Evolutionary conservation across 2,113 vertebrate species (phyloP).

Genomic region (Syngnathoides biaculeatus): DNA sequence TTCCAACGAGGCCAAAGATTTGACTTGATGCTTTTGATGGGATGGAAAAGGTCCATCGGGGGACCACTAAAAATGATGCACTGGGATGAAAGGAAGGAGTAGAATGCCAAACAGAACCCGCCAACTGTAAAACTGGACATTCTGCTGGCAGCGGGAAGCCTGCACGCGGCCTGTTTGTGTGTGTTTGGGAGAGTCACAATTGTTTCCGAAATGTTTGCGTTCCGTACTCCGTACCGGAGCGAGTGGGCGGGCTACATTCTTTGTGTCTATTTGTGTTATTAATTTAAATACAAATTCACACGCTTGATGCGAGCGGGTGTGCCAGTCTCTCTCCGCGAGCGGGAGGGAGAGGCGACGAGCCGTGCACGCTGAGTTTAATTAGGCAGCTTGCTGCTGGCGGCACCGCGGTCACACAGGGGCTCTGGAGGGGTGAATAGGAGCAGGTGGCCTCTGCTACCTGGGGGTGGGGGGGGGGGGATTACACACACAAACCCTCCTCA

Average conservation of each 20-base stretch:
- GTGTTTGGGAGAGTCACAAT: constrained; percentile 30
- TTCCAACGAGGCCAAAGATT: background rate
- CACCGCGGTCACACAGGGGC: constrained; percentile 51
- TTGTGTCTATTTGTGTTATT: constrained; percentile 51
- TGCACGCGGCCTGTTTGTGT: constrained; percentile 26
- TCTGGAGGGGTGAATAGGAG: constrained; percentile 54
- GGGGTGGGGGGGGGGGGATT: constrained; percentile 29
- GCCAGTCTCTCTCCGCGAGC: constrained; percentile 52
- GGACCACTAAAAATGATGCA: constrained; percentile 38
- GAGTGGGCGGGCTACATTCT: constrained; percentile 47
- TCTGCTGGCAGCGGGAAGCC: constrained; percentile 55
- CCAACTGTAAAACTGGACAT: constrained; percentile 60
- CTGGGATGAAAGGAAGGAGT: constrained; percentile 44
- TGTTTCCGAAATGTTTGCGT: constrained; percentile 57
- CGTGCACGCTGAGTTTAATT: constrained; percentile 65
- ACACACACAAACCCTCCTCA: constrained; percentile 13
- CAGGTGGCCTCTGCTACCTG: constrained; percentile 64
- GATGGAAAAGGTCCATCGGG: constrained; percentile 12
- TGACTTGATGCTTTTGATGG: constrained; percentile 1
- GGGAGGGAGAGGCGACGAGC: constrained; percentile 49
- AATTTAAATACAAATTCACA: constrained; percentile 33
- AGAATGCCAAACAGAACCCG: constrained; percentile 60
- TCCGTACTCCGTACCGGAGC: constrained; percentile 35
- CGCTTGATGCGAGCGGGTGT: constrained; percentile 38
- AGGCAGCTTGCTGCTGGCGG: constrained; percentile 49